Conservation (phyloP, 2,113 vertebrate genomes). For the Barbus barbus region DNA sequence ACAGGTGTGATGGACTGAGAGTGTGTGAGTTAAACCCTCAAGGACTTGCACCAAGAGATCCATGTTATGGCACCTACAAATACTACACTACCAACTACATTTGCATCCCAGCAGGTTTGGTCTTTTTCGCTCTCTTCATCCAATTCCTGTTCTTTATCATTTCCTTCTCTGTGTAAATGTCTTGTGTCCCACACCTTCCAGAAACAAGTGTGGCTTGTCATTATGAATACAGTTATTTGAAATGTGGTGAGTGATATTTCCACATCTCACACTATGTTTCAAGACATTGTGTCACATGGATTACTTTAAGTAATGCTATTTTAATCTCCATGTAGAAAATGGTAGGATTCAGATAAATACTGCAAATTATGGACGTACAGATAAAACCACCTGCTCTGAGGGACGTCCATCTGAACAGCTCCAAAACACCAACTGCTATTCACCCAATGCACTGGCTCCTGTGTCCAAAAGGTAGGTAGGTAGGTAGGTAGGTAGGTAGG, state of each 20-base stretch:
- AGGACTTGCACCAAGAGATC: background rate
- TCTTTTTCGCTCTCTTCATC: background rate
- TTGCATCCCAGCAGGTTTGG: background rate
- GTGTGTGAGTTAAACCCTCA: conserved; percentile 30
- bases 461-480: background rate
- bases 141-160: background rate
- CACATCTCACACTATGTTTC: background rate
- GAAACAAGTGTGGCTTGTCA: conserved; percentile 22
- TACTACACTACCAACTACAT: conserved; percentile 21
- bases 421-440: conserved; percentile 15
- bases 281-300: background rate
- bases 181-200: background rate
- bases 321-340: conserved; percentile 6
- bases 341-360: conserved; percentile 21
- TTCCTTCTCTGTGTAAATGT: background rate
- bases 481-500: no score
- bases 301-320: no score
- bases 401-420: background rate
- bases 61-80: conserved; percentile 27
- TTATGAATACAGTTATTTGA: background rate
- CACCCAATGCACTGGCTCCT: background rate
- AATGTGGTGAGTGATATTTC: conserved; percentile 31
- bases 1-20: conserved; percentile 37
- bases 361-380: conserved; percentile 38
- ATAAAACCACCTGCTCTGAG: conserved; percentile 13